phyloP scores from a whole-genome alignment of 2,797 vertebrate species.

The Molothrus ater region DNA sequence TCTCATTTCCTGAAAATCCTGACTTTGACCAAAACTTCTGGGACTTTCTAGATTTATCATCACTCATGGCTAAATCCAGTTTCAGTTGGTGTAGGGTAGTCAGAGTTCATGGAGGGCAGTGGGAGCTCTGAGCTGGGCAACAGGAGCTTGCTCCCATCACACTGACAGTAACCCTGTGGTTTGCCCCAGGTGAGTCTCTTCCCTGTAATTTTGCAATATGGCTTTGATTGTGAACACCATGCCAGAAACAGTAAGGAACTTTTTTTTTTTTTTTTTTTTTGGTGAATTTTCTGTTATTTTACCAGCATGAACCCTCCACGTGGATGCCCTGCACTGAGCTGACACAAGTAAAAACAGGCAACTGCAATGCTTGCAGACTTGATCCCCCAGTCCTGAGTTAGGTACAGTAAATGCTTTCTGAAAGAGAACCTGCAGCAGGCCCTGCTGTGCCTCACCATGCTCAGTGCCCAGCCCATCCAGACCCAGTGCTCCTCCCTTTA shows the following conservation, averaged over 20 bases:
- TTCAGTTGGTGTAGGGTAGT: neutral
- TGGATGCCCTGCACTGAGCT: neutral
- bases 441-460: rapidly evolving
- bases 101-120: neutral
- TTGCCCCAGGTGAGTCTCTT: neutral
- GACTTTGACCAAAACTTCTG: conserved; percentile 17
- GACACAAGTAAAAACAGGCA: neutral
- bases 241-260: neutral
- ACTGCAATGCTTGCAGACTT: neutral
- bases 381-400: neutral
- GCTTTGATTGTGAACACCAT: neutral
- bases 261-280: too few species aligned
- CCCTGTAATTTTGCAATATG: neutral
- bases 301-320: rapidly evolving
- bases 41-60: conserved; percentile 11
- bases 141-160: neutral
- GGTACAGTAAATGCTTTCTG: neutral
- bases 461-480: rapidly evolving
- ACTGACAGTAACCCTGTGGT: neutral
- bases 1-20: conserved; percentile 37
- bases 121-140: neutral
- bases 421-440: neutral
- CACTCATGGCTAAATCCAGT: neutral
- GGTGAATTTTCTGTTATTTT: neutral
- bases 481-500: neutral